Evolutionary conservation across 2,113 vertebrate genomes (phyloP).

Genomic region (Nycticorax nycticorax): DNA sequence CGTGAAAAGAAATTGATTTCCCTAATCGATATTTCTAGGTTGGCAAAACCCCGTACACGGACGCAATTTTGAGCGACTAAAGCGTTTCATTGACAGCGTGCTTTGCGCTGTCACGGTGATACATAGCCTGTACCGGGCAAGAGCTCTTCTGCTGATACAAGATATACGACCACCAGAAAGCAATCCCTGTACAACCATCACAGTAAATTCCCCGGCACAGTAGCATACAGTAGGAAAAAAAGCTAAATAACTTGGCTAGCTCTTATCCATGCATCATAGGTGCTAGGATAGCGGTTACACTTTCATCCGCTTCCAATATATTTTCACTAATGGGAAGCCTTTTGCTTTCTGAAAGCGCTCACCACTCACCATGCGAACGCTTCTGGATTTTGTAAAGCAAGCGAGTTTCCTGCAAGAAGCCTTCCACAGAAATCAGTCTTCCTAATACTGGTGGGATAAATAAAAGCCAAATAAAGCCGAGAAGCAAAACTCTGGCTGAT

Average conservation of each 20-base stretch:
- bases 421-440: not conserved
- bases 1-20: not conserved
- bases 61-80: not conserved
- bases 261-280: not conserved
- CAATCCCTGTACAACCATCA: not conserved
- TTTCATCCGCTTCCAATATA: not conserved
- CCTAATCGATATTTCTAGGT: not conserved
- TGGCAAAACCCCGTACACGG: not conserved
- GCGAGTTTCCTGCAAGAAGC: not conserved
- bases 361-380: fast-evolving
- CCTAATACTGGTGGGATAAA: not conserved
- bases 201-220: not conserved
- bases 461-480: not conserved
- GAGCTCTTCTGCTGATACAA: not conserved
- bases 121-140: fast-evolving
- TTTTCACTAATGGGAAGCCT: not conserved
- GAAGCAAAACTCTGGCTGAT: not conserved
- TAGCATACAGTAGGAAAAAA: fast-evolving
- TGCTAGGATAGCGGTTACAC: fast-evolving
- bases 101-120: not conserved
- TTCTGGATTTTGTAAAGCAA: not conserved
- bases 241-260: not conserved
- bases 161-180: not conserved
- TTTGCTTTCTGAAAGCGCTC: not conserved
- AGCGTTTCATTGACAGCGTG: fast-evolving